Percentiles rank a stretch among this genome's conserved stretches.
phyloP scores from a whole-genome alignment of 2,888 invertebrate species.

The Ceramica pisi region DNA sequence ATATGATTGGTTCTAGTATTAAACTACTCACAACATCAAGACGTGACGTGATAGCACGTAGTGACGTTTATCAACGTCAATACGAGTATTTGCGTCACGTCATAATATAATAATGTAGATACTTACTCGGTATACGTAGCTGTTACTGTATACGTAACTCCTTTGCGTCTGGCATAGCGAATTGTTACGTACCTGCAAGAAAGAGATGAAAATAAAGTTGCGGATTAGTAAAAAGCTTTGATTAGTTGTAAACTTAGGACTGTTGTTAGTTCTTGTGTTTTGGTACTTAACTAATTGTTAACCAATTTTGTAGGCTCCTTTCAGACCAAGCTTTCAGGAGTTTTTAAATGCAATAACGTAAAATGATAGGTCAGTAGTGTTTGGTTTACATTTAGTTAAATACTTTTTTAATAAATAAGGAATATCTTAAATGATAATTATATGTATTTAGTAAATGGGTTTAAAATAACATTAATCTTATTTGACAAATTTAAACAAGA shows the following conservation, averaged over 20 bases:
- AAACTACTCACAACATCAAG: constrained; percentile 53
- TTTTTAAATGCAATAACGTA: background rate
- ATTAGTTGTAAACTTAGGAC: constrained; percentile 14
- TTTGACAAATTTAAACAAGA: too few species aligned
- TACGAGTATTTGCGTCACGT: constrained; percentile 44
- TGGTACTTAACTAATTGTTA: background rate
- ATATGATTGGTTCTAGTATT: constrained; percentile 8
- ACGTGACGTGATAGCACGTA: constrained; percentile 27
- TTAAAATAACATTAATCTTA: too few species aligned
- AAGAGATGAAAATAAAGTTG: constrained; percentile 55
- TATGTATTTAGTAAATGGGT: too few species aligned
- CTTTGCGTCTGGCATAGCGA: constrained; percentile 68
- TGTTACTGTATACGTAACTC: constrained; percentile 66
- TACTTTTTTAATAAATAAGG: too few species aligned
- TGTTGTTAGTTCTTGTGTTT: background rate
- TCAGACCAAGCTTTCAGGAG: background rate
- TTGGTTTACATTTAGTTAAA: too few species aligned
- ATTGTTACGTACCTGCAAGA: constrained; percentile 76
- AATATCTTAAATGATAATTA: too few species aligned
- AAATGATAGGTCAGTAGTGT: background rate
- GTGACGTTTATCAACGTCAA: constrained; percentile 44
- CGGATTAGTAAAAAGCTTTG: constrained; percentile 50
- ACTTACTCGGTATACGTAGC: constrained; percentile 70
- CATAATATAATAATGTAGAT: constrained; percentile 41
- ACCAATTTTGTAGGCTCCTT: background rate